Evolutionary conservation across 2,113 vertebrate genomes (phyloP), one percentile per base, ranked within the genome.

Genomic region (Lethenteron camtschaticum): DNA sequence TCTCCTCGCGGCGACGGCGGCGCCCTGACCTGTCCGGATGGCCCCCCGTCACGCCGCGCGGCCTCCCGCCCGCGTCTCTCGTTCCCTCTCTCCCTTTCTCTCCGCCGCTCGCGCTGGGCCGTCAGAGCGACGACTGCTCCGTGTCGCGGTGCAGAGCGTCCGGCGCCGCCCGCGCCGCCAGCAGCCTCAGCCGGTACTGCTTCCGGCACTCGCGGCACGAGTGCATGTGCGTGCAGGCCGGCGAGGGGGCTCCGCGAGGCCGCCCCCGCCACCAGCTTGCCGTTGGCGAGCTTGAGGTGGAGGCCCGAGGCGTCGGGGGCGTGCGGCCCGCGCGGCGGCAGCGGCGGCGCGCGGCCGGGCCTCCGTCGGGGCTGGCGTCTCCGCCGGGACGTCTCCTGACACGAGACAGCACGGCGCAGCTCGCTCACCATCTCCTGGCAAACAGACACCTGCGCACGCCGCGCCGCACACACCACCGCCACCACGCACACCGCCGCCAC

Each of bases 371-470:
- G 41, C 6, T 41, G 41, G 71, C 86, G 81, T 80, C 82, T 83
- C 6, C 84, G 81, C 9, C 84, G 83, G 3, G 85, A 86, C 12
- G 81, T 89, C 83, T 97, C 89, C 72, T 83, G 88, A 75, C 94
- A 97, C 77, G 90, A 77, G 74, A 97, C 82, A 77, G 96, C 96
- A 76, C 85, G 88, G 71, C 86, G 89, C 70, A 97, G 81, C 81
- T 97, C 91, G 1, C 83, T 82, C 74, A 87, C 79, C 94, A 96
- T 96, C 80, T 97, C 91, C 76, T 90, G 90, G 73, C 94, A 97
- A 75, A 87, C 81, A 5, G 91, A 90, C 79, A 91, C 84, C 89
- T 95, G 80, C 10, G 72, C 1, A 79, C 74, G 77, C 79, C 71
- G 83, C 8, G 77, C 10, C 78, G 41, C 41, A 79, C 12, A 75